phyloP scores from a whole-genome alignment of 2,113 vertebrate species.

The Dendrocopos noguchii region DNA sequence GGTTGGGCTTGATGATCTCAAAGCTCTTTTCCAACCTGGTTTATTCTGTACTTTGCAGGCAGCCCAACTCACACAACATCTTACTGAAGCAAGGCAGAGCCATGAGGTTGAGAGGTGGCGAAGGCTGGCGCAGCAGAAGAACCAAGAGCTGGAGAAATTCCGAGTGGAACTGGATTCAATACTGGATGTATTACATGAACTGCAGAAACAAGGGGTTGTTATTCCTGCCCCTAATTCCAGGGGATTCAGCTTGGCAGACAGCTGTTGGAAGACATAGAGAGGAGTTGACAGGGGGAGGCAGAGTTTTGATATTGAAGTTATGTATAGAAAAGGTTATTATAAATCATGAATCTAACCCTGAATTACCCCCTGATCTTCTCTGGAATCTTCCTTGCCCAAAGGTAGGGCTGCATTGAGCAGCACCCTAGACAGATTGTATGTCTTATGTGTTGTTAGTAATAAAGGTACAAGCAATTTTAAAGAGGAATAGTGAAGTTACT shows the following conservation, averaged over 20 bases:
- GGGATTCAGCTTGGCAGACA: neutral
- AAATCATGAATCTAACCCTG: neutral
- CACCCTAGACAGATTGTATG: neutral
- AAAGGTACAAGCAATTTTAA: neutral
- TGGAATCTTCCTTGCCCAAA: neutral
- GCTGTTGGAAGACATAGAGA: slow-evolving; percentile 17
- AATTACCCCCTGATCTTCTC: neutral
- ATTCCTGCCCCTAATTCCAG: slow-evolving; percentile 69
- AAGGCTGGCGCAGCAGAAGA: slow-evolving; percentile 83
- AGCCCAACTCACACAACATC: slow-evolving; percentile 70
- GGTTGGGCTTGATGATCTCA: too few relatives aligned
- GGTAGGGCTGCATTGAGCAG: neutral
- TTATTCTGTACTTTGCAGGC: slow-evolving; percentile 72
- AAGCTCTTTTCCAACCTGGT: too few relatives aligned
- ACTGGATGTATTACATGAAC: slow-evolving; percentile 86
- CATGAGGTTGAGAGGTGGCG: slow-evolving; percentile 84
- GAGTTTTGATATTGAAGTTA: neutral
- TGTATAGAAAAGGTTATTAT: neutral
- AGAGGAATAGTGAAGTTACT: neutral
- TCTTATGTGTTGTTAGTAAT: neutral
- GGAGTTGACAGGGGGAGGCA: neutral
- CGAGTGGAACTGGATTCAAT: slow-evolving; percentile 91
- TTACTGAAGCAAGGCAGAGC: slow-evolving; percentile 69
- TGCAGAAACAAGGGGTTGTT: slow-evolving; percentile 87
- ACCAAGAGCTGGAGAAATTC: slow-evolving; percentile 87